Percentiles rank a stretch among this genome's conserved stretches.
These are phyloP conservation scores for Momotus momota DNA, from an alignment of 2,797 vertebrate species.

Conservation along the genomic window DNA sequence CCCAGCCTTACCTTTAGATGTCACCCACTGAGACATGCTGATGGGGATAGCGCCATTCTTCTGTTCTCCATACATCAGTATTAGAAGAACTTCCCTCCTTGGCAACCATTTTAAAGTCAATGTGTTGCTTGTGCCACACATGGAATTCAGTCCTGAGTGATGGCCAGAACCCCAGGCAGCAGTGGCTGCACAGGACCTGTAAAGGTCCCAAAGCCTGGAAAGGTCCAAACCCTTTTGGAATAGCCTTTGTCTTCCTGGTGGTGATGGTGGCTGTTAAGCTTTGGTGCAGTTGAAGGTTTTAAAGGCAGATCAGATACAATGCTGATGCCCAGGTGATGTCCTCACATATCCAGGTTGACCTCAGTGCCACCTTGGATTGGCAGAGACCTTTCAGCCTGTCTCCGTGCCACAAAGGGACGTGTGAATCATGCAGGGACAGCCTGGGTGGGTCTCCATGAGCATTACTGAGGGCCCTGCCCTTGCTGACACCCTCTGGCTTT, in stretches of 20 bases:
- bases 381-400: not conserved
- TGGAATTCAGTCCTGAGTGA: fast-evolving
- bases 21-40: not conserved
- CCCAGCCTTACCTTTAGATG: not conserved
- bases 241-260: not conserved
- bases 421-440: not conserved
- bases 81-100: not conserved
- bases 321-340: not conserved
- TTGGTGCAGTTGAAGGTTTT: not conserved
- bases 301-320: not conserved
- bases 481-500: not conserved
- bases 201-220: not conserved
- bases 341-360: not conserved
- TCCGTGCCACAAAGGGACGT: fast-evolving
- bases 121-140: not conserved
- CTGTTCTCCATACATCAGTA: not conserved
- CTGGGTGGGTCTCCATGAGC: not conserved
- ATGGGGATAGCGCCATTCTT: fast-evolving
- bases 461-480: not conserved
- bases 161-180: not conserved
- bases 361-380: not conserved
- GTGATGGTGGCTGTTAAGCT: not conserved
- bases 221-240: not conserved
- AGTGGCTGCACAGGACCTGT: not conserved
- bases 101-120: not conserved